These are phyloP conservation scores for Perca schrenkii DNA, from an alignment of 2,113 vertebrate species.

Conservation along the genomic window DNA sequence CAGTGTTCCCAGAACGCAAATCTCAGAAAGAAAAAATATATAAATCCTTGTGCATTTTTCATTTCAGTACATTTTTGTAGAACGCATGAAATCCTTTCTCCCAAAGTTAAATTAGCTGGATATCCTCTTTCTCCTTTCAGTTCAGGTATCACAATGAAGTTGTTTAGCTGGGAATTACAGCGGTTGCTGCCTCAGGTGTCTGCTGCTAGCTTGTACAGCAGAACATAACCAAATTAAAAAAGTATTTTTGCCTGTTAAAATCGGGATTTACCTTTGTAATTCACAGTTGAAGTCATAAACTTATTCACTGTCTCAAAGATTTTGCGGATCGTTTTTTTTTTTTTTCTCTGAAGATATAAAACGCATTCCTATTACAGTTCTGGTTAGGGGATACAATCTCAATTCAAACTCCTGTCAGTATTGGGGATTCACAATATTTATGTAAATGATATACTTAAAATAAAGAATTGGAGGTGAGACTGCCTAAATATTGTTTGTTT, in stretches of 20 bases:
- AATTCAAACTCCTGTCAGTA: conserved; percentile 45
- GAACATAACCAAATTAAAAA: conserved; percentile 39
- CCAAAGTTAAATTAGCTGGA: conserved; percentile 32
- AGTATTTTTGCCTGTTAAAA: conserved; percentile 43
- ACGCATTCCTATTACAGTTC: conserved; percentile 29
- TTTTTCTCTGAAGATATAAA: conserved; percentile 39
- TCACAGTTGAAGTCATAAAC: conserved; percentile 45
- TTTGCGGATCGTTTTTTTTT: conserved; percentile 22
- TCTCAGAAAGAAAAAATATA: conserved; percentile 22
- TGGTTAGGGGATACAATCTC: conserved; percentile 18
- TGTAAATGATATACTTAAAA: conserved; percentile 72
- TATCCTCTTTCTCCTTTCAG: conserved; percentile 30
- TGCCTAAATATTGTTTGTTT: conserved; percentile 32
- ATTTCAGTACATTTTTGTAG: conserved; percentile 35
- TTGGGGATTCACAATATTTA: conserved; percentile 68
- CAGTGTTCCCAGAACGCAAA: conserved; percentile 26
- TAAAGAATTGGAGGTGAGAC: conserved; percentile 66
- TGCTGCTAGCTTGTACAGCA: conserved; percentile 50
- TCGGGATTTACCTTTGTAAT: conserved; percentile 44
- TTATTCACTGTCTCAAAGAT: conserved; percentile 20
- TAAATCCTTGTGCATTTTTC: conserved; percentile 25
- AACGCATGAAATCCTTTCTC: conserved; percentile 59
- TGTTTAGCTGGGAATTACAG: conserved; percentile 37
- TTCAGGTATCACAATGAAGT: conserved; percentile 36
- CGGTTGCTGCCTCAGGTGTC: conserved; percentile 35